A percentile compares a stretch with the other conserved stretches of the same genome.
These are phyloP conservation scores for Rhagologus leucostigma DNA, from an alignment of 2,113 vertebrate genomes.

Conservation along the genomic window DNA sequence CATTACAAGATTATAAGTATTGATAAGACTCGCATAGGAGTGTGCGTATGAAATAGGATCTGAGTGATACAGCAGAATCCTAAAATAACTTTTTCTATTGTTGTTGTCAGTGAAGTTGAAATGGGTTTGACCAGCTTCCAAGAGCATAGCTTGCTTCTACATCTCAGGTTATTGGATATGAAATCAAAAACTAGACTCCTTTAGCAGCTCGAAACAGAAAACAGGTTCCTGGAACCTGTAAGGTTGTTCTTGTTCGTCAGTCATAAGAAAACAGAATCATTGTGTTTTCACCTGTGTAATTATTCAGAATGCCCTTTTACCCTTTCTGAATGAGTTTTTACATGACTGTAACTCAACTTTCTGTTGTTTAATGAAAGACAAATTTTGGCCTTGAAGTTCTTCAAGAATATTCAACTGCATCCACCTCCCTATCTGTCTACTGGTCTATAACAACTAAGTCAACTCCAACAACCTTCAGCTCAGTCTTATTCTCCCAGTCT, in stretches of 20 bases:
- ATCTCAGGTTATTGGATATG: background rate
- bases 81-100: background rate
- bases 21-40: fast-evolving
- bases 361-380: background rate
- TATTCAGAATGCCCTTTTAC: background rate
- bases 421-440: background rate
- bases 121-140: background rate
- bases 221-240: background rate
- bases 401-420: background rate
- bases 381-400: background rate
- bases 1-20: fast-evolving
- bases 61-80: background rate
- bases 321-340: background rate
- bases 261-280: background rate
- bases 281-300: background rate
- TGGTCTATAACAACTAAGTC: background rate
- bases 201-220: background rate
- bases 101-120: background rate
- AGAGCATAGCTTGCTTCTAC: background rate
- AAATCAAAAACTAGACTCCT: background rate
- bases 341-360: background rate
- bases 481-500: background rate
- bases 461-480: background rate
- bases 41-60: background rate
- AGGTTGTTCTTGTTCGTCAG: background rate